Base-by-base conservation (phyloP, 2,797 vertebrate genomes). In the Crenuchus spilurus region DNA sequence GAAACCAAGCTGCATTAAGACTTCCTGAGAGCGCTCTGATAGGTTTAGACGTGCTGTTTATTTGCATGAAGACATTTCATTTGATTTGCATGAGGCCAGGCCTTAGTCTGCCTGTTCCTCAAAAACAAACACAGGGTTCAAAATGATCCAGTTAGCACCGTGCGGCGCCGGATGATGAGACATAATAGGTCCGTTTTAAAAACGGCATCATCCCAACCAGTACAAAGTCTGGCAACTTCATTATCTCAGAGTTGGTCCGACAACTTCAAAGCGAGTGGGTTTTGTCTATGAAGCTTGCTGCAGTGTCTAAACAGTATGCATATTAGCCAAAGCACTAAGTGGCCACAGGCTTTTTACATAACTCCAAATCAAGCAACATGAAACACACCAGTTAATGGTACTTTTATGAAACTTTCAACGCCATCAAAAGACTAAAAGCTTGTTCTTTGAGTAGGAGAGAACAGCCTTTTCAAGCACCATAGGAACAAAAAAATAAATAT, bases 121-220 rank as follows among this genome's bases (percentile, higher is more conserved):
- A 35, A 49, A 61, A 62, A 54, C 46, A 54, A 72, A 55, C 13
- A n/a, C 41, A 65, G 20, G 6, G 24, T 8, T n/a, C 10, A 35
- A 41, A 37, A 65, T 46, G n/a, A 74, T 57, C 18, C 22, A 33
- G 57, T 44, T 57, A 65, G 11, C 10, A 26, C 22, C 61, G 30
- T 26, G 48, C 28, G 49, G n/a, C 1, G 58, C 2, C 18, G 18
- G 64, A 55, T 24, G 3, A 33, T 31, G 7, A 31, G n/a, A 20
- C 26, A 35, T 41, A 72, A 62, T 51, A 22, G 33, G 14, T 52
- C 48, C 4, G 1, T 8, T 35, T 55, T 30, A 22, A 16, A 52
- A 37, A 39, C 0, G 31, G 3, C 26, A n/a, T 16, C 13, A 30
- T 54, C 51, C n/a, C 51, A 30, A 26, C 26, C 26, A 61, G 35